These are phyloP conservation scores for Eutolmus rufibarbis DNA, from an alignment of 2,888 invertebrate genomes.

Conservation along the genomic window DNA sequence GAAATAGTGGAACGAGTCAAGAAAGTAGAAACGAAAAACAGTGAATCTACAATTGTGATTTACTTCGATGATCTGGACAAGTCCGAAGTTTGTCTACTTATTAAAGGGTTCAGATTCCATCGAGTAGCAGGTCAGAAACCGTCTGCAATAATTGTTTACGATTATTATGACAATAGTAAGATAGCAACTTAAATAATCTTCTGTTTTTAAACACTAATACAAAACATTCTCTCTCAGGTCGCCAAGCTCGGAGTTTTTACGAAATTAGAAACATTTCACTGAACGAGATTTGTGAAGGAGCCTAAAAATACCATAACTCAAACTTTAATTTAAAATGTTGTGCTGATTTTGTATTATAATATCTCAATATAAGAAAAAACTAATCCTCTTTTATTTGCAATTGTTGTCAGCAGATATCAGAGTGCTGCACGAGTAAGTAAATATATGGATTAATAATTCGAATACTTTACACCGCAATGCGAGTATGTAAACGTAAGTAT, in stretches of 20 bases:
- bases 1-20: constrained; percentile 62
- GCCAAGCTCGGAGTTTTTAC: background rate
- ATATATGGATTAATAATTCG: no score
- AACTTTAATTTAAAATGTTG: no score
- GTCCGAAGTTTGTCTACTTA: constrained; percentile 80
- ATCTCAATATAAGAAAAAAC: no score
- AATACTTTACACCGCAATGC: no score
- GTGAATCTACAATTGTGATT: constrained; percentile 70
- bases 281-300: constrained; percentile 11
- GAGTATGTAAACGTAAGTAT: no score
- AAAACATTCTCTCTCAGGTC: background rate
- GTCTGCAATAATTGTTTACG: constrained; percentile 83
- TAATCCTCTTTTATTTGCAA: no score
- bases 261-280: background rate
- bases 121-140: constrained; percentile 87
- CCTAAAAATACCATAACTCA: background rate
- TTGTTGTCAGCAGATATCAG: no score
- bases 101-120: constrained; percentile 82
- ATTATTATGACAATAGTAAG: constrained; percentile 92
- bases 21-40: constrained; percentile 72
- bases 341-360: no score
- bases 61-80: constrained; percentile 75
- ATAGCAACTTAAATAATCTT: constrained; percentile 63
- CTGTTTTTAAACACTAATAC: background rate
- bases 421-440: no score